phyloP scores from a whole-genome alignment of 2,888 invertebrate genomes.

The Stenichneumon culpator region DNA sequence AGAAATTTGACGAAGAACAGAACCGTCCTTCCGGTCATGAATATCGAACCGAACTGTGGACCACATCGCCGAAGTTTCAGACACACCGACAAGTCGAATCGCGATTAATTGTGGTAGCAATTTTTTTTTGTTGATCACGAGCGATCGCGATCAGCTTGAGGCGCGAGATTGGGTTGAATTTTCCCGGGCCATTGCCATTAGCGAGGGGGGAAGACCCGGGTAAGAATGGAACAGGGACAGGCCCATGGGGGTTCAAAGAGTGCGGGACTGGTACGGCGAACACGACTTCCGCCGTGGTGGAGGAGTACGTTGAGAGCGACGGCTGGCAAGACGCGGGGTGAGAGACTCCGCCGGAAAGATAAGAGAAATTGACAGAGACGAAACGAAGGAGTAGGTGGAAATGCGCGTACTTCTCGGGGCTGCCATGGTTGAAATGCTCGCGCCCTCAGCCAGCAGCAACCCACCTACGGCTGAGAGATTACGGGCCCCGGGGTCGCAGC shows the following conservation, averaged over 20 bases:
- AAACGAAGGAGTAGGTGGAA: slow-evolving; percentile 66
- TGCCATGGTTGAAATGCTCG: slow-evolving; percentile 50
- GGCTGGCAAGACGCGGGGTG: slow-evolving; percentile 19
- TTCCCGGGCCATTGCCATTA: slow-evolving; percentile 27
- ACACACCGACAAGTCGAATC: neutral
- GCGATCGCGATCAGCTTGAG: neutral
- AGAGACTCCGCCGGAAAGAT: slow-evolving; percentile 61
- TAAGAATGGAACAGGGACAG: slow-evolving; percentile 38
- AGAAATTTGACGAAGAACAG: neutral
- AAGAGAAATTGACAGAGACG: slow-evolving; percentile 71
- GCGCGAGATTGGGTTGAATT: slow-evolving; percentile 11
- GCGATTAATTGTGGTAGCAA: neutral
- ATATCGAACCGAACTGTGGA: neutral
- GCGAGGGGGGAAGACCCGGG: slow-evolving; percentile 9
- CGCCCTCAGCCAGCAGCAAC: slow-evolving; percentile 40
- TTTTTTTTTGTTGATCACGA: neutral
- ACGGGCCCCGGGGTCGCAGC: slow-evolving; percentile 43
- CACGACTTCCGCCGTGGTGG: slow-evolving; percentile 35
- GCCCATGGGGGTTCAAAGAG: slow-evolving; percentile 43
- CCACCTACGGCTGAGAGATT: slow-evolving; percentile 62
- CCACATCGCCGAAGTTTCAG: neutral
- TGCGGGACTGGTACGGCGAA: slow-evolving; percentile 50
- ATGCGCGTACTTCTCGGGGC: slow-evolving; percentile 41
- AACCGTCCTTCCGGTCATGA: neutral
- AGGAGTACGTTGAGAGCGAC: slow-evolving; percentile 30